These are phyloP conservation scores for Heliangelus exortis DNA, from an alignment of 2,797 vertebrate species.

Conservation along the genomic window DNA sequence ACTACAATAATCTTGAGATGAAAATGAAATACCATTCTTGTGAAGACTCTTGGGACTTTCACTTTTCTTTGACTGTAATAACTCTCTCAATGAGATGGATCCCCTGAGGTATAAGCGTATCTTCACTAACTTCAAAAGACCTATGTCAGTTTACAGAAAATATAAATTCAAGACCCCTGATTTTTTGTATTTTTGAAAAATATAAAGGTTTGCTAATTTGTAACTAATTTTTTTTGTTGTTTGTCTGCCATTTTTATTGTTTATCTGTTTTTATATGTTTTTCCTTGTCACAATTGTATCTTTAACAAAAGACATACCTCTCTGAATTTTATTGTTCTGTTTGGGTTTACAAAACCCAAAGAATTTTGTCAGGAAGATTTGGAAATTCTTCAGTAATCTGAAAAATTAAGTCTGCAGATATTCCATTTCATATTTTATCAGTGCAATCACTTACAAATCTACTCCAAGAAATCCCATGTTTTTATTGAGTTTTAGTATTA, in stretches of 20 bases:
- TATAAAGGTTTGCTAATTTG: not conserved
- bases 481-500: not conserved
- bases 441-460: not conserved
- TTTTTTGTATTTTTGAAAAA: not conserved
- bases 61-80: not conserved
- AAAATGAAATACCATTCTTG: slow-evolving; percentile 29
- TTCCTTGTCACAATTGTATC: not conserved
- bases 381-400: not conserved
- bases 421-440: not conserved
- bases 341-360: not conserved
- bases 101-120: not conserved
- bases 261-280: not conserved
- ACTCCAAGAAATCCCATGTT: not conserved
- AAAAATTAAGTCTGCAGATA: not conserved
- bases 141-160: not conserved
- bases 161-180: not conserved
- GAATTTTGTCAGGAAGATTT: not conserved
- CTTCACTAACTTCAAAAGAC: not conserved
- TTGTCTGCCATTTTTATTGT: not conserved
- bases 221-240: not conserved
- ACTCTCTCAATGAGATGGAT: not conserved
- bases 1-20: not conserved
- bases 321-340: not conserved
- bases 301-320: not conserved
- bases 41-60: not conserved